phyloP scores from a whole-genome alignment of 2,113 vertebrate species.

The Zosterops lateralis region DNA sequence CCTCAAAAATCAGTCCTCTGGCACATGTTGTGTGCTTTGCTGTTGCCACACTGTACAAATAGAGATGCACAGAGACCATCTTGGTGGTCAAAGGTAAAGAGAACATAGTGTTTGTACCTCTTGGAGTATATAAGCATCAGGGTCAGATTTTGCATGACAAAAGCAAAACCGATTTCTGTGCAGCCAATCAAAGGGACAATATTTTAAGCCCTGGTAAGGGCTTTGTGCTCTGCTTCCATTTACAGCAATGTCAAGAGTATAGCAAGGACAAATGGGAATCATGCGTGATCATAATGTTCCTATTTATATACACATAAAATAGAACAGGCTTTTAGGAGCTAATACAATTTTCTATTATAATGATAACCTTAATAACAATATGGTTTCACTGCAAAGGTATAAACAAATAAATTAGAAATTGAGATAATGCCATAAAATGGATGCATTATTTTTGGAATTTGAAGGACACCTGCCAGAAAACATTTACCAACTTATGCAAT shows the following conservation, averaged over 20 bases:
- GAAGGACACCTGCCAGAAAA: conserved; percentile 33
- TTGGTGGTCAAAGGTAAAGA: neutral
- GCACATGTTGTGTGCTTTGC: neutral
- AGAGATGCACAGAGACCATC: neutral
- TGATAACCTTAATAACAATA: conserved; percentile 56
- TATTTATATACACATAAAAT: conserved; percentile 58
- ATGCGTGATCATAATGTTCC: conserved; percentile 21
- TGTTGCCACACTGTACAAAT: neutral
- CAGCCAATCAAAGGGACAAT: neutral
- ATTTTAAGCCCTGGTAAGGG: neutral
- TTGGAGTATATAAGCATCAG: neutral
- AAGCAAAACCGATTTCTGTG: neutral
- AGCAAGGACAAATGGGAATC: conserved; percentile 28
- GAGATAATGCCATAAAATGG: conserved; percentile 18
- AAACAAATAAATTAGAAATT: conserved; percentile 52
- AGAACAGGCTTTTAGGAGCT: conserved; percentile 49
- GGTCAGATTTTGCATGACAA: neutral
- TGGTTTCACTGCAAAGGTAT: conserved; percentile 37
- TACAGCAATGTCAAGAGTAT: conserved; percentile 25
- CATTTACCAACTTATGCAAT: conserved; percentile 8
- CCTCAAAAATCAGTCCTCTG: neutral
- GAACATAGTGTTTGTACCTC: neutral
- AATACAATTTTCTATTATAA: conserved; percentile 53
- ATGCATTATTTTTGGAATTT: conserved; percentile 9
- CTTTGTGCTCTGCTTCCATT: conserved; percentile 3